Conservation (phyloP, 2,113 vertebrate species). For the Glaucomys volans region DNA sequence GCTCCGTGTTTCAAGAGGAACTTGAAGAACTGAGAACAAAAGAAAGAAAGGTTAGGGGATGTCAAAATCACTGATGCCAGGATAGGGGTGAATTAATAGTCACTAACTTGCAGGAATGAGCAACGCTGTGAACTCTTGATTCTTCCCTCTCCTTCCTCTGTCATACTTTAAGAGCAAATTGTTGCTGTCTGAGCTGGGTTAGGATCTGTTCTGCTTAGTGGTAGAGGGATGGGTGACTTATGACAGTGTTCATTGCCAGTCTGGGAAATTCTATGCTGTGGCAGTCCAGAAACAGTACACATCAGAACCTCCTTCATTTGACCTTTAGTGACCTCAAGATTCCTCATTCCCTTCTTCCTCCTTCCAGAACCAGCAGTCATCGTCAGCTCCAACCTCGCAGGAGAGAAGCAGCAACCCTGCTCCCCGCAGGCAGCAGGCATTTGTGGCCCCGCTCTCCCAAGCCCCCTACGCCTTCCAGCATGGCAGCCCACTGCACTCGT, state of each 20-base stretch:
- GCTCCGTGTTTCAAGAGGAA: slow-evolving; percentile 48
- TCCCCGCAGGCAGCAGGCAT: slow-evolving; percentile 93
- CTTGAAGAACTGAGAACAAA: slow-evolving; percentile 58
- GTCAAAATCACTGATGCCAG: slow-evolving; percentile 18
- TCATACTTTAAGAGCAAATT: background rate
- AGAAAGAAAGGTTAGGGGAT: slow-evolving; percentile 59
- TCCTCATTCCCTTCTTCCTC: slow-evolving; percentile 73
- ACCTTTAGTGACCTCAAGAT: slow-evolving; percentile 40
- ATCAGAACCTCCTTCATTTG: background rate
- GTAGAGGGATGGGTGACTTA: slow-evolving; percentile 20
- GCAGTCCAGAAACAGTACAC: background rate
- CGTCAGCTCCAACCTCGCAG: slow-evolving; percentile 90
- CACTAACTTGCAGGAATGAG: background rate
- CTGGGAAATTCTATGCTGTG: background rate
- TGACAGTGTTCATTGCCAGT: background rate
- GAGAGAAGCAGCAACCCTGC: slow-evolving; percentile 90
- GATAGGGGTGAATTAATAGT: slow-evolving; percentile 34
- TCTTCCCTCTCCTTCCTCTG: background rate
- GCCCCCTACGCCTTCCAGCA: slow-evolving; percentile 95
- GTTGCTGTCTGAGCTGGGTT: background rate
- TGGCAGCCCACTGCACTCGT: slow-evolving; percentile 89
- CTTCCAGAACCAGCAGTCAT: slow-evolving; percentile 92
- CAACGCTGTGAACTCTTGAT: background rate
- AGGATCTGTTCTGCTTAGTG: slow-evolving; percentile 15
- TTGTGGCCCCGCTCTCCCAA: slow-evolving; percentile 93